Base-by-base conservation (phyloP, 2,888 invertebrate genomes). In the Torymus texanus region DNA sequence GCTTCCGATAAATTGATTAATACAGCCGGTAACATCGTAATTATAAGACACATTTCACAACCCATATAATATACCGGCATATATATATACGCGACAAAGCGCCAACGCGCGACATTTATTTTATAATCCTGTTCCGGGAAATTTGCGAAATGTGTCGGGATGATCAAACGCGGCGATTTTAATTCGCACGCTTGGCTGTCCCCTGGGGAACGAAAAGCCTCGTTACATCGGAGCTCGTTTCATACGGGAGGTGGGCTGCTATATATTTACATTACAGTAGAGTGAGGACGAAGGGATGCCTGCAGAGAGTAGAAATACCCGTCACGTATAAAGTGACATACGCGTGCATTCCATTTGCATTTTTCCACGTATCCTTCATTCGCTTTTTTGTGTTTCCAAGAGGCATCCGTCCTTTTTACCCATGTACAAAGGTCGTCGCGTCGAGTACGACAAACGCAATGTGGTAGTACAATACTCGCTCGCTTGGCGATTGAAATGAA, bases 141-240 rank as follows among this genome's bases (percentile, higher is more conserved):
- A 63, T 66, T 66, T 55, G 55, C 55, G 14, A 21, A 66, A 67
- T 55, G 53, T 53, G 41, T 66, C 29, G 21, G 18, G 14, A 18
- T 67, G 67, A 67, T 67, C 67, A 55, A 62, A 62, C n/a, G 53
- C 13, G 50, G 53, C 62, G 24, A 56, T 73, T 73, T 63, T 55
- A 63, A 73, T 73, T 63, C 24, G n/a, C 53, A 14, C 50, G 4
- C 12, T 12, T 55, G 29, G 29, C 21, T 41, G 53, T 55, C 67
- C 55, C 50, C 8, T 2, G 18, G 8, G 16, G 41, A 24, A n/a
- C 16, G 51, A 62, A 71, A 72, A 62, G 56, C 29, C 55, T 41
- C 29, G 63, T 56, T 73, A 73, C 63, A 55, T 10, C 63, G 41
- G 24, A 16, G 16, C n/a, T 29, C 16, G 12, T 63, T 73, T 62